phyloP scores from a whole-genome alignment of 2,888 invertebrate genomes.

The Caenorhabditis imperialis region DNA sequence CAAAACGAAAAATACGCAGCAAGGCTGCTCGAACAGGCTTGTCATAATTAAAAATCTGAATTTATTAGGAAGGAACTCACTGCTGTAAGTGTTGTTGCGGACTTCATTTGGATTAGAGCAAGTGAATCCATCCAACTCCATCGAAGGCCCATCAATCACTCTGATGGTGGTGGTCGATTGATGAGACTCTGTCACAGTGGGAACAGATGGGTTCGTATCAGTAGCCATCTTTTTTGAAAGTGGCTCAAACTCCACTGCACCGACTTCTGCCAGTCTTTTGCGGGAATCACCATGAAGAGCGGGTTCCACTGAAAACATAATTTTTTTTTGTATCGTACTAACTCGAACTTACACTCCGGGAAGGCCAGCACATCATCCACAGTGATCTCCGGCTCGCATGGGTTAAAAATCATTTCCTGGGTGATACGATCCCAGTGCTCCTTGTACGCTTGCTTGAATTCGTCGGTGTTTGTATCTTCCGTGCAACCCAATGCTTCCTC shows the following conservation, averaged over 20 bases:
- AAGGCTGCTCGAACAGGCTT: too few relatives aligned
- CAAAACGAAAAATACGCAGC: too few relatives aligned
- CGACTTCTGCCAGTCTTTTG: slow-evolving; percentile 8
- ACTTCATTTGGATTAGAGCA: not conserved
- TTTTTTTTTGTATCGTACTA: not conserved
- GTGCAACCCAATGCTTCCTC: too few relatives aligned
- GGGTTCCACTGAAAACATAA: slow-evolving; percentile 38
- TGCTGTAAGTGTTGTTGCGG: not conserved
- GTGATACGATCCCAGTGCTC: not conserved
- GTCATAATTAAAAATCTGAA: not conserved
- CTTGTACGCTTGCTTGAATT: too few relatives aligned
- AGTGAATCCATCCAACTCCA: not conserved
- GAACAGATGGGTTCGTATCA: too few relatives aligned
- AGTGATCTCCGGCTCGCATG: slow-evolving; percentile 10
- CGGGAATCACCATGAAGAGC: slow-evolving; percentile 33
- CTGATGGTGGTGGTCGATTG: too few relatives aligned
- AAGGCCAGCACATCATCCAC: slow-evolving; percentile 10
- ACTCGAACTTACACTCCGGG: slow-evolving; percentile 17
- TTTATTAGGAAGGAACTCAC: not conserved
- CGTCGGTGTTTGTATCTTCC: too few relatives aligned
- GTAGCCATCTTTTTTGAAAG: too few relatives aligned
- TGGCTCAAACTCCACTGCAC: slow-evolving; percentile 13
- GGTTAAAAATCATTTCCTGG: not conserved
- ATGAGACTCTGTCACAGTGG: too few relatives aligned
- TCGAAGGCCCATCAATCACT: not conserved